Evolutionary conservation across 1,140 invertebrate species (phyloP).

Genomic region (Dendrolimus kikuchii): DNA sequence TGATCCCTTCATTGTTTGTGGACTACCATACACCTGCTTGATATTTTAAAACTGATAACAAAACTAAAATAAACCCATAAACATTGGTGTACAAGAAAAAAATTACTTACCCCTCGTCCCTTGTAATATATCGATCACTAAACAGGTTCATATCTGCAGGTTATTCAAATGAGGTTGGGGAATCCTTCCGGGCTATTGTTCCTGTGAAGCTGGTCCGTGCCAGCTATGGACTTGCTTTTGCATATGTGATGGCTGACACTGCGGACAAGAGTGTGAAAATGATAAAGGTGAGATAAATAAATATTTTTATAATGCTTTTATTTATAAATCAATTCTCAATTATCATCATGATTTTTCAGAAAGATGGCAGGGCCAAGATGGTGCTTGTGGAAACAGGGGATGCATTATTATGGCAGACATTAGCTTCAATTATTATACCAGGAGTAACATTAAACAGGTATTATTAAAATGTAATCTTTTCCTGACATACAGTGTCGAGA

Average conservation of each 20-base stretch:
- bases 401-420: constrained; percentile 92
- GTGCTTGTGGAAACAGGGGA: constrained; percentile 81
- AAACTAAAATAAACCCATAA: no score
- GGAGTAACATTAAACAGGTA: constrained; percentile 92
- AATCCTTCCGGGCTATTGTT: constrained; percentile 89
- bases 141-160: constrained; percentile 77
- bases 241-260: constrained; percentile 92
- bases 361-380: constrained; percentile 49
- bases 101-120: constrained; percentile 48
- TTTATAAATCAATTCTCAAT: neutral
- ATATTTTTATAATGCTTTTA: neutral
- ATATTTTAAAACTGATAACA: no score
- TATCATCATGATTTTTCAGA: constrained; percentile 22
- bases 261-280: constrained; percentile 83
- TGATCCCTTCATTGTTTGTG: no score
- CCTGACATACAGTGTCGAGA: no score
- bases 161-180: constrained; percentile 96
- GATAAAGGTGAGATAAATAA: constrained; percentile 66
- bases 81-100: neutral
- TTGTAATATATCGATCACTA: constrained; percentile 54
- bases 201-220: constrained; percentile 81
- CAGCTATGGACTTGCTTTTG: constrained; percentile 86
- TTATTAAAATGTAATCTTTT: no score
- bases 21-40: no score
- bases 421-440: constrained; percentile 93